Base-by-base conservation (phyloP, 2,797 vertebrate species). In the Trematomus bernacchii region DNA sequence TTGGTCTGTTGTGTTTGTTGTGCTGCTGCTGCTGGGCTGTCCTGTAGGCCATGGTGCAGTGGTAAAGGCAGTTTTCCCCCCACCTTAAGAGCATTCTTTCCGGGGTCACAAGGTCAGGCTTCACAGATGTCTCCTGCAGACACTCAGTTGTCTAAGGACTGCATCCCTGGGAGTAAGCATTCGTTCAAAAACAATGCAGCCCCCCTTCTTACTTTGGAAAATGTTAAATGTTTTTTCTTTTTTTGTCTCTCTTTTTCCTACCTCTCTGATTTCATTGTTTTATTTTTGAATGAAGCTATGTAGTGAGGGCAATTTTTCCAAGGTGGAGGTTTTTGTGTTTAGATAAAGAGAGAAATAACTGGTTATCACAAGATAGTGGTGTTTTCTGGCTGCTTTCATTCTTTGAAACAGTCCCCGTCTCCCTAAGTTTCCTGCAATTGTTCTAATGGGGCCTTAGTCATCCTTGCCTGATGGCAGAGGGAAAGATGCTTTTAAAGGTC, bases 11-110 rank as follows among this genome's bases (percentile, higher is more conserved):
- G 81, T 93, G 91, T 92, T 93, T 86, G 85, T 65, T 47, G 83
- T 81, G 60, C 83, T 80, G 92, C 83, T 80, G 92, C 93, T 94
- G 89, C 86, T 86, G 83, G 93, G 88, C 80, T 37, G 82, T 93
- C 61, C 93, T 95, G 93, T 88, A 93, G 95, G 94, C 94, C 91
- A 87, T 92, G 80, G 83, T 90, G 72, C 85, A 91, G 87, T 89
- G 90, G 90, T 94, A 90, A 93, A 96, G 91, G 89, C 94, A 92
- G 87, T 79, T 79, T 83, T 50, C 74, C 89, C 91, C 87, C 87
- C 89, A 97, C 94, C 95, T 96, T 97, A 96, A 94, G 94, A 96
- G 94, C 95, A 96, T 97, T 97, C 96, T 96, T 97, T 96, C 94
- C 84, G 83, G 91, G 96, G 96, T 97, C 93, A 94, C 91, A 92